Evolutionary conservation across 2,797 vertebrate species (phyloP).

Genomic region (Aulostomus chinensis): DNA sequence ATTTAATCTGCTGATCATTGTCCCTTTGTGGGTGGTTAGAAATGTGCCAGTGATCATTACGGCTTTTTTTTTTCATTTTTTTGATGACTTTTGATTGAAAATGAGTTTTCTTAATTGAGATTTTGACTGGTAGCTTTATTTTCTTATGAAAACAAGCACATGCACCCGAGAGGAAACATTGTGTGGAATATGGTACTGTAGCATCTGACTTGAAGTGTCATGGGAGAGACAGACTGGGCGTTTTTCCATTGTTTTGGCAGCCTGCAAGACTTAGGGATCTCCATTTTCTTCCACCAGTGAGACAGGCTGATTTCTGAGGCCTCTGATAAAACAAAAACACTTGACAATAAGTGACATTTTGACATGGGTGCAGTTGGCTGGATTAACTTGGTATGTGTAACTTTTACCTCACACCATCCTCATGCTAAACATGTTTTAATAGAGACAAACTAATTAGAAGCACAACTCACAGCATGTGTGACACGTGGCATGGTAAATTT

Average conservation of each 20-base stretch:
- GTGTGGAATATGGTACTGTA: no score
- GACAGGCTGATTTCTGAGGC: no score
- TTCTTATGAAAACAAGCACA: background rate
- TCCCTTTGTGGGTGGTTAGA: no score
- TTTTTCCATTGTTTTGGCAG: conserved; percentile 44
- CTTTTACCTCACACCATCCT: conserved; percentile 10
- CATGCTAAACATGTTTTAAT: background rate
- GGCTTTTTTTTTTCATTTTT: conserved; percentile 1
- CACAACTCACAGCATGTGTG: conserved; percentile 8
- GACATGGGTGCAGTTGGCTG: conserved; percentile 25
- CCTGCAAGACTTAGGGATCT: conserved; percentile 22
- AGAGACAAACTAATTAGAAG: background rate
- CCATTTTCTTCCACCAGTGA: no score
- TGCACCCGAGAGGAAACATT: conserved; percentile 9
- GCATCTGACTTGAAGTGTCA: conserved; percentile 15
- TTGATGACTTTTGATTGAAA: conserved; percentile 1
- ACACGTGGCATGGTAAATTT: conserved; percentile 8
- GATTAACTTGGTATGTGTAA: background rate
- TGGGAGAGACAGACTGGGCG: conserved; percentile 27
- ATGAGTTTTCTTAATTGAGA: conserved; percentile 1
- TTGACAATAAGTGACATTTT: conserved; percentile 23
- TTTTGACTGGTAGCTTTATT: conserved; percentile 12
- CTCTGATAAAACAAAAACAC: conserved; percentile 43
- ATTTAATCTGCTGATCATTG: no score
- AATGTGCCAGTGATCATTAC: conserved; percentile 7